Conservation (phyloP, 2,113 vertebrate species). For the Myocastor coypus region DNA sequence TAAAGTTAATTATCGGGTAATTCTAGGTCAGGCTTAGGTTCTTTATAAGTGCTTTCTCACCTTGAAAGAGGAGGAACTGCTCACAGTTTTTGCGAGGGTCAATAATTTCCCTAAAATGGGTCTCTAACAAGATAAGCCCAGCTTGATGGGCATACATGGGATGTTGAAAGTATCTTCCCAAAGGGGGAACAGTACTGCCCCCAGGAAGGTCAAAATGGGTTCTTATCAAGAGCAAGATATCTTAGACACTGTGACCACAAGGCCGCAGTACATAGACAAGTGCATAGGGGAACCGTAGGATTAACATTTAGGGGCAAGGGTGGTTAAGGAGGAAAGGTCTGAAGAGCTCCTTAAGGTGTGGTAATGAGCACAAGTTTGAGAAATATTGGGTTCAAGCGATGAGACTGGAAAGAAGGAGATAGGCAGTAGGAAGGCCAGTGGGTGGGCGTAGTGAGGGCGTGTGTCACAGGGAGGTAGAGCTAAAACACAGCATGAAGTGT, state of each 20-base stretch:
- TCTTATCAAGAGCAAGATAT: background rate
- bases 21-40: background rate
- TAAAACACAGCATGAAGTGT: background rate
- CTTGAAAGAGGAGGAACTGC: constrained; percentile 10
- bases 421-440: background rate
- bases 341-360: background rate
- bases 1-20: background rate
- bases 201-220: background rate
- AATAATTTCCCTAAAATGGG: background rate
- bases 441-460: background rate
- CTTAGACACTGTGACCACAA: background rate
- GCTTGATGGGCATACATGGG: background rate
- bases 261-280: background rate
- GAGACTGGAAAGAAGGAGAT: background rate
- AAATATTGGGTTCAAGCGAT: background rate
- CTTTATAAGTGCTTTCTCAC: background rate
- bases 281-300: background rate
- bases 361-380: background rate
- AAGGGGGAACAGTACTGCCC: background rate
- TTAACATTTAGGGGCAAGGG: background rate
- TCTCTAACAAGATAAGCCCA: background rate
- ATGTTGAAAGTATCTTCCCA: background rate
- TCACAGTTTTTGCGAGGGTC: background rate
- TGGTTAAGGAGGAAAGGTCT: background rate
- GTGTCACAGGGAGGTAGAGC: background rate